phyloP scores from a whole-genome alignment of 2,888 invertebrate species.

The Dromius quadrimaculatus region DNA sequence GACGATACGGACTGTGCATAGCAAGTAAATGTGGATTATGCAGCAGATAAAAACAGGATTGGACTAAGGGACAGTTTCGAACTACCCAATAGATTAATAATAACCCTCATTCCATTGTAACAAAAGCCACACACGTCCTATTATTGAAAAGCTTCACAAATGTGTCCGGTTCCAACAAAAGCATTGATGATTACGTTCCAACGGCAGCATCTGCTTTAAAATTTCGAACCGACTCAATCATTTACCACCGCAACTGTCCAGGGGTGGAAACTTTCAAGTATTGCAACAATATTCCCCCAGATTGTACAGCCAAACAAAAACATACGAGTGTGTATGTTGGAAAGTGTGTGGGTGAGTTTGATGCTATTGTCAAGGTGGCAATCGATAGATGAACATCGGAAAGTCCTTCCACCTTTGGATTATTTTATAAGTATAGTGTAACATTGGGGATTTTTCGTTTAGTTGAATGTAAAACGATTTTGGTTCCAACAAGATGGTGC shows the following conservation, averaged over 20 bases:
- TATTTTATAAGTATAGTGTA: no score
- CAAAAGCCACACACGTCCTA: not conserved
- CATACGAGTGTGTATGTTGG: not conserved
- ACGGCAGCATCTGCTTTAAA: slow-evolving; percentile 7
- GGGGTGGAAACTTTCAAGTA: slow-evolving; percentile 3
- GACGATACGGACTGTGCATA: no score
- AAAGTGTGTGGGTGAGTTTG: not conserved
- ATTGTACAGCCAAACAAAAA: not conserved
- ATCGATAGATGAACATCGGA: not conserved
- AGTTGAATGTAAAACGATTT: no score
- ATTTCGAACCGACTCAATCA: not conserved
- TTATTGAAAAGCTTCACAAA: not conserved
- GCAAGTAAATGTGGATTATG: no score
- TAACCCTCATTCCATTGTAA: not conserved
- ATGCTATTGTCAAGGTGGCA: slow-evolving; percentile 4
- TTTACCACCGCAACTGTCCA: not conserved
- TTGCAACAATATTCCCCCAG: slow-evolving; percentile 6
- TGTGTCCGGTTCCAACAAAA: not conserved
- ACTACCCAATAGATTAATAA: no score
- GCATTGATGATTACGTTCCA: not conserved
- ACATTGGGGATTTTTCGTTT: no score
- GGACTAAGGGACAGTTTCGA: no score
- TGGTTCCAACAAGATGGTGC: no score
- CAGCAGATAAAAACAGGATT: no score
- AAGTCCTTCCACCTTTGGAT: no score